Base-by-base conservation (phyloP, 1,140 invertebrate genomes). In the Temnothorax curvispinosus region DNA sequence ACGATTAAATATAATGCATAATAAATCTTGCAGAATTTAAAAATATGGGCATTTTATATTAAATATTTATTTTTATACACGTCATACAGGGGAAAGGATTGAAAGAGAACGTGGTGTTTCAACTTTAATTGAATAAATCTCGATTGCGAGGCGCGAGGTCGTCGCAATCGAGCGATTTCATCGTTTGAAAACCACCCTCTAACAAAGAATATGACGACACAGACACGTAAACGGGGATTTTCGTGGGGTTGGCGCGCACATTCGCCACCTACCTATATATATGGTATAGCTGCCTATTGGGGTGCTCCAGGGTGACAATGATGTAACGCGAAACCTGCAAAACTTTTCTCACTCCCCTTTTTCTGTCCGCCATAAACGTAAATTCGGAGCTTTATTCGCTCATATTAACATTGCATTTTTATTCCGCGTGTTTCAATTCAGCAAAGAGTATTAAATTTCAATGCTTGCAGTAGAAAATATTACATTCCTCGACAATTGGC, bases 81-180 rank as follows among this genome's bases (percentile, higher is more conserved):
- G 2, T 3, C 6, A 21, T 38, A 27, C 18, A 27, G 27, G 1
- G 27, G 27, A 62, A 35, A 54, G 58, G 54, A 60, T 47, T 50
- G 35, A 13, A 27, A 18, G 62, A 27, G 58, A 8, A 86, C 81
- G 76, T 87, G 62, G 32, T 65, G 27, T 27, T 27, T 27, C 27
- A 38, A 88, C 75, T 89, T 89, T 92, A 88, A 92, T 94, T 93
- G 90, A 93, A 92, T 94, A 85, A 94, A 93, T 92, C 92, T 92
- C 72, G 69, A 86, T 87, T 72, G 88, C 71, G 75, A 47, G 21
- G 80, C 65, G 88, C 71, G 75, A 47, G 21, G 76, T 84, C 85
- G 64, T 27, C 27, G 27, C 27, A 27, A 27, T 27, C 27, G 88
- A 85, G 88, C 93, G 87, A 93, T 93, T 93, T 94, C 84, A 92